These are phyloP conservation scores for Ceratotherium simum DNA, from an alignment of 2,113 vertebrate species.

Conservation along the genomic window DNA sequence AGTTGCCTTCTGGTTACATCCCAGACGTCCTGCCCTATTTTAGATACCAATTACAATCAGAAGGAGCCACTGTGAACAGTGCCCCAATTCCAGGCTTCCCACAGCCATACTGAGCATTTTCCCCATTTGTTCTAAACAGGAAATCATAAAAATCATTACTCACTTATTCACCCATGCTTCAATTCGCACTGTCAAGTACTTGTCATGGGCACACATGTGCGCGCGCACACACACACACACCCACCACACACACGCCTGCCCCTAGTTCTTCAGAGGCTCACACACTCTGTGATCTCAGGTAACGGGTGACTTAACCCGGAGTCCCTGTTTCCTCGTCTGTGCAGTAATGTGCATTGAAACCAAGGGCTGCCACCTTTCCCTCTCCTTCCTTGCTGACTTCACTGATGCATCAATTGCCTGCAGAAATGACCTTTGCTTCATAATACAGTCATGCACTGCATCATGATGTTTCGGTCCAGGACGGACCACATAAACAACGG, in stretches of 20 bases:
- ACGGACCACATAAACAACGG: too few relatives aligned
- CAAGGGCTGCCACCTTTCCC: not conserved
- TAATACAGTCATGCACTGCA: too few relatives aligned
- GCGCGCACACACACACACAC: accelerated
- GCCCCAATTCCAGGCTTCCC: not conserved
- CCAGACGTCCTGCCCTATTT: not conserved
- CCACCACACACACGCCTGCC: not conserved
- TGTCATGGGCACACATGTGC: accelerated
- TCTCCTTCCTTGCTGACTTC: not conserved
- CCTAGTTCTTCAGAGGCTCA: not conserved
- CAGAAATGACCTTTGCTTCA: not conserved
- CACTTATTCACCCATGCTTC: accelerated
- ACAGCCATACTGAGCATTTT: accelerated
- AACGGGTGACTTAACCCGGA: accelerated
- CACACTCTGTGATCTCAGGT: not conserved
- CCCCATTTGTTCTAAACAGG: not conserved
- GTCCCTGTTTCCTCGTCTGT: accelerated
- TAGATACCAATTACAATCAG: accelerated
- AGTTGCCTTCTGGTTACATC: too few relatives aligned
- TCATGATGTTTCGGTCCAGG: too few relatives aligned
- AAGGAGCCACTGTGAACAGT: accelerated
- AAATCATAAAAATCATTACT: accelerated
- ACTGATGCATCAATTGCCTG: accelerated
- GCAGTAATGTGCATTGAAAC: not conserved
- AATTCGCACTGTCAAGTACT: accelerated